Evolutionary conservation across 2,113 vertebrate genomes (phyloP).

Genomic region (Pholis gunnellus): DNA sequence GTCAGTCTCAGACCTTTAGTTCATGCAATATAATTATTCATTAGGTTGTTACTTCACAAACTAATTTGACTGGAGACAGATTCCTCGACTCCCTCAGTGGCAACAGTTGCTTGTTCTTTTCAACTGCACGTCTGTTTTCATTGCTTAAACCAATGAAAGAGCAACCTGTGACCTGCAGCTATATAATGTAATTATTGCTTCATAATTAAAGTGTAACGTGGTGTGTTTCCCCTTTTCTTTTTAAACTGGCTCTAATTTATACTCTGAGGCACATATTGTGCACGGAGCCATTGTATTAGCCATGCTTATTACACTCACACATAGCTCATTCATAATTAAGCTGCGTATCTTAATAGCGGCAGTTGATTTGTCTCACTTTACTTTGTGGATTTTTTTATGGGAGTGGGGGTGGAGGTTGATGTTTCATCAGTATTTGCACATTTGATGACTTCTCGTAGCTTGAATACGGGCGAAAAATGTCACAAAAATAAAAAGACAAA

Average conservation of each 20-base stretch:
- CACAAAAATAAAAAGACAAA: neutral
- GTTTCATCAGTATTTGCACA: conserved; percentile 6
- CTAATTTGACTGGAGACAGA: neutral
- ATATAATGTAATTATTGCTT: conserved; percentile 45
- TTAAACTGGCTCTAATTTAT: conserved; percentile 61
- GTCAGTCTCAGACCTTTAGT: neutral
- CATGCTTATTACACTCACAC: conserved; percentile 59
- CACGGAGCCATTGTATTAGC: conserved; percentile 59
- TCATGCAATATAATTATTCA: neutral
- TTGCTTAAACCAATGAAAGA: neutral
- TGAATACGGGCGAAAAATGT: conserved; percentile 18
- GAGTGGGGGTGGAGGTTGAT: conserved; percentile 15
- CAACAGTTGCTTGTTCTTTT: neutral
- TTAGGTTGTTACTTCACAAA: neutral
- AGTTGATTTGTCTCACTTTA: conserved; percentile 58
- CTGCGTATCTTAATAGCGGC: conserved; percentile 66
- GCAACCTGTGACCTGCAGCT: conserved; percentile 40
- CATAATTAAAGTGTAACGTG: conserved; percentile 53
- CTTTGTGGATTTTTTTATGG: conserved; percentile 28
- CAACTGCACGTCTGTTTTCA: conserved; percentile 4
- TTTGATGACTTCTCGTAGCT: conserved; percentile 27
- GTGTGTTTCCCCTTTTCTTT: conserved; percentile 36
- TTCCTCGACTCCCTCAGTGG: neutral
- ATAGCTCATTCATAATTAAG: conserved; percentile 73
- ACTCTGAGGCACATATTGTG: conserved; percentile 41